A percentile compares a stretch with the other conserved stretches of the same genome.
These are phyloP conservation scores for Notocelia uddmanniana DNA, from an alignment of 2,888 invertebrate species.

Conservation along the genomic window DNA sequence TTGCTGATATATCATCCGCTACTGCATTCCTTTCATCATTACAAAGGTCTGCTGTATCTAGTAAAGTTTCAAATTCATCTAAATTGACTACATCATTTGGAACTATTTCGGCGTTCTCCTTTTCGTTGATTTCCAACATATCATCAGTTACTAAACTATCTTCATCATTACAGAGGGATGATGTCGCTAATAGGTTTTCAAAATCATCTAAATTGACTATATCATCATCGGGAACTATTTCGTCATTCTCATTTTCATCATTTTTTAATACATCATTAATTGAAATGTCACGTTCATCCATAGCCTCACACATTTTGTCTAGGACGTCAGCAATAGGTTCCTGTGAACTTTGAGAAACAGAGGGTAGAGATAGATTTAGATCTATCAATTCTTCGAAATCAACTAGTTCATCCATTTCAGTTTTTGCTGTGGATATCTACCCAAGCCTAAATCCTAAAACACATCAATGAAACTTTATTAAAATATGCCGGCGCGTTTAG, in stretches of 20 bases:
- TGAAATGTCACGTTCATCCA: conserved; percentile 1
- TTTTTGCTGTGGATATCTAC: not conserved
- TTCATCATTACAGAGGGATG: not conserved
- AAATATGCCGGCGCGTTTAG: no score
- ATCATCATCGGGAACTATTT: not conserved
- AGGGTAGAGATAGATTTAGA: not conserved
- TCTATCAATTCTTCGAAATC: conserved; percentile 39
- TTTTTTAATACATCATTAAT: not conserved
- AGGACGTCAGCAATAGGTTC: conserved; percentile 14
- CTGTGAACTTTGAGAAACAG: conserved; percentile 4
- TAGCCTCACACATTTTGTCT: conserved; percentile 23
- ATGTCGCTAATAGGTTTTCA: not conserved
- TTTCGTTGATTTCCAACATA: not conserved
- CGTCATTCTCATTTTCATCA: not conserved
- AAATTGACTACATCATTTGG: conserved; percentile 10
- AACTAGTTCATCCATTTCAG: conserved; percentile 27
- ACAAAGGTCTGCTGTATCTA: not conserved
- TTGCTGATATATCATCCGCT: not conserved
- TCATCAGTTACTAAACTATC: conserved; percentile 8
- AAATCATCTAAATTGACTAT: conserved; percentile 43
- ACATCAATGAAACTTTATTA: not conserved
- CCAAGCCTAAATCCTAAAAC: conserved; percentile 15
- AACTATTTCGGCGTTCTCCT: not conserved
- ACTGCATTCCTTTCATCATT: not conserved
- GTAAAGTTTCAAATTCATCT: conserved; percentile 41